These are phyloP conservation scores for Sphaeramia orbicularis DNA, from an alignment of 2,797 vertebrate genomes.

Conservation along the genomic window DNA sequence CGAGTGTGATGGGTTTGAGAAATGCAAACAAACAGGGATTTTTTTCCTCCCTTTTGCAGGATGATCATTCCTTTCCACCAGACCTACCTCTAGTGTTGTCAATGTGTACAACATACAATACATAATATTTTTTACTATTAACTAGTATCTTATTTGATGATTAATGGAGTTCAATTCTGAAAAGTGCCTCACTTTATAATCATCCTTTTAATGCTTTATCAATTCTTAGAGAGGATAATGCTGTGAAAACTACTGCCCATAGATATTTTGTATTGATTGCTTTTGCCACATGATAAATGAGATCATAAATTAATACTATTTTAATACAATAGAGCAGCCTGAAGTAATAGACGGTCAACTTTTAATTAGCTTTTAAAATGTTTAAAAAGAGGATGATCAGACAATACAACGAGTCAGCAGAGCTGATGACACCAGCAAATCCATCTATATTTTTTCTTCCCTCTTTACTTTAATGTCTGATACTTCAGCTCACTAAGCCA, in stretches of 20 bases:
- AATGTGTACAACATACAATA: no score
- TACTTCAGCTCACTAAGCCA: constrained; percentile 37
- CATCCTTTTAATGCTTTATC: background rate
- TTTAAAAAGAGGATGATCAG: constrained; percentile 8
- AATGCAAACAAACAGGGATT: no score
- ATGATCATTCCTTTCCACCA: no score
- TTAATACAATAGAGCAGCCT: no score
- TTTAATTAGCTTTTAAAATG: constrained; percentile 16
- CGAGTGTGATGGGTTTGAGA: no score
- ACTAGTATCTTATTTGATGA: background rate
- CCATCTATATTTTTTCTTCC: constrained; percentile 17
- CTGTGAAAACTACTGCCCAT: background rate
- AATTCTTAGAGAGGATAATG: background rate
- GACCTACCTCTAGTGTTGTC: no score
- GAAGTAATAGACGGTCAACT: background rate
- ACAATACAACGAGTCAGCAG: constrained; percentile 15
- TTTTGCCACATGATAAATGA: no score
- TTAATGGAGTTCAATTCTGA: background rate
- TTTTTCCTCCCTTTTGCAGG: no score
- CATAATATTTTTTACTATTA: no score
- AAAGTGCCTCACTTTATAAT: no score
- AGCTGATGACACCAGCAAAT: constrained; percentile 40
- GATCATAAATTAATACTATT: no score
- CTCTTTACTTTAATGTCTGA: constrained; percentile 28
- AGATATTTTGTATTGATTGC: no score